phyloP scores from a whole-genome alignment of 2,113 vertebrate genomes.

The Sander vitreus region DNA sequence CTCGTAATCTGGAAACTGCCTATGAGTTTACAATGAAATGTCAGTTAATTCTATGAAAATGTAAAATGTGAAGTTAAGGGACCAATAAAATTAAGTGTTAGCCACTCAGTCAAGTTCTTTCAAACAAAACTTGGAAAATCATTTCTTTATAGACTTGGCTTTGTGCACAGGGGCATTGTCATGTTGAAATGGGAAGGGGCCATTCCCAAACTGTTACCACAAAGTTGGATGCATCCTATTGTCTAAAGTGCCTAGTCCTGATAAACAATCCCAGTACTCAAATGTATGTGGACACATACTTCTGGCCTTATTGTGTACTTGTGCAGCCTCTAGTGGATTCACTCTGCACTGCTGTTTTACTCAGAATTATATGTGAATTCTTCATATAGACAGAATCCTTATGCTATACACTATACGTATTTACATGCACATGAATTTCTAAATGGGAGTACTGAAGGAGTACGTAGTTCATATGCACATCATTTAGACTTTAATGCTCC shows the following conservation, averaged over 20 bases:
- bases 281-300: background rate
- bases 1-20: background rate
- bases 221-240: background rate
- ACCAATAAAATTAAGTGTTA: background rate
- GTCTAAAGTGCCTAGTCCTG: background rate
- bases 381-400: background rate
- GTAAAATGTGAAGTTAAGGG: background rate
- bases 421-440: background rate
- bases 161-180: background rate
- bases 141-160: background rate
- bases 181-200: too few relatives aligned
- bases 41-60: background rate
- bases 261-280: background rate
- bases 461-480: background rate
- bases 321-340: slow-evolving; percentile 66
- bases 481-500: background rate
- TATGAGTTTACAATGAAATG: background rate
- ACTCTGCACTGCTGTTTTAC: background rate
- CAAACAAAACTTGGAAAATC: background rate
- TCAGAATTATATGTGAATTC: background rate
- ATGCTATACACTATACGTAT: background rate
- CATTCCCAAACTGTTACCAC: background rate
- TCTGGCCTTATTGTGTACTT: background rate
- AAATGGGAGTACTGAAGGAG: background rate
- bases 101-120: background rate